phyloP scores from a whole-genome alignment of 2,888 invertebrate genomes.

The Orthosia cruda region DNA sequence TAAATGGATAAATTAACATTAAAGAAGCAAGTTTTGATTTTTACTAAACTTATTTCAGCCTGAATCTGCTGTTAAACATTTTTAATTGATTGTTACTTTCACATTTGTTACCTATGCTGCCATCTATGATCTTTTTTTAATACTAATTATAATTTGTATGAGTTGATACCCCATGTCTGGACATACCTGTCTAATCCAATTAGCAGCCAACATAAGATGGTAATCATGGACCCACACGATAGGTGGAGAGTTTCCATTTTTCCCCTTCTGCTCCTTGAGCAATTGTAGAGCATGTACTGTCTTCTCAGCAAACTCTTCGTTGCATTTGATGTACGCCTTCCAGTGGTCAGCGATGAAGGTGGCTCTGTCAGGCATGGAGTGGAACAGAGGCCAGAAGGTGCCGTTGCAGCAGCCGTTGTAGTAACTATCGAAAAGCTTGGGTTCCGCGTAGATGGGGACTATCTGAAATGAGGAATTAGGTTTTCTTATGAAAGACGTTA shows the following conservation, averaged over 20 bases:
- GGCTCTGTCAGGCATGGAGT: conserved; percentile 98
- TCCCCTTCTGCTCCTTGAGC: conserved; percentile 90
- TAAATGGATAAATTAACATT: too few species aligned
- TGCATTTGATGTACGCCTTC: conserved; percentile 95
- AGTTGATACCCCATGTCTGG: too few species aligned
- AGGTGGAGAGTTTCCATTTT: conserved; percentile 90
- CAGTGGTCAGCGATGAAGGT: conserved; percentile 96
- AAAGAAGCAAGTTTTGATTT: too few species aligned
- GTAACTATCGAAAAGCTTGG: conserved; percentile 95
- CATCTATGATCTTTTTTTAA: too few species aligned
- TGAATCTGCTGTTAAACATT: too few species aligned
- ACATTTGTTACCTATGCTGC: too few species aligned
- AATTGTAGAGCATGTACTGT: conserved; percentile 93
- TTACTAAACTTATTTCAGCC: too few species aligned
- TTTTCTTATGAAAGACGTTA: neutral
- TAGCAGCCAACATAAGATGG: conserved; percentile 98
- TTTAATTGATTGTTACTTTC: too few species aligned
- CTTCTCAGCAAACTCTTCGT: conserved; percentile 96
- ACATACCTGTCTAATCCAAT: conserved; percentile 97
- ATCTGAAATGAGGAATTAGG: conserved; percentile 90
- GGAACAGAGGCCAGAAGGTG: conserved; percentile 98
- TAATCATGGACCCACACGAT: conserved; percentile 99
- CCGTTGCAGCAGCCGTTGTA: conserved; percentile 98
- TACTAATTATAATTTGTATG: too few species aligned
- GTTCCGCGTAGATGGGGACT: conserved; percentile 95